Conservation (phyloP, 1,140 invertebrate species). For the Argopecten irradians region DNA sequence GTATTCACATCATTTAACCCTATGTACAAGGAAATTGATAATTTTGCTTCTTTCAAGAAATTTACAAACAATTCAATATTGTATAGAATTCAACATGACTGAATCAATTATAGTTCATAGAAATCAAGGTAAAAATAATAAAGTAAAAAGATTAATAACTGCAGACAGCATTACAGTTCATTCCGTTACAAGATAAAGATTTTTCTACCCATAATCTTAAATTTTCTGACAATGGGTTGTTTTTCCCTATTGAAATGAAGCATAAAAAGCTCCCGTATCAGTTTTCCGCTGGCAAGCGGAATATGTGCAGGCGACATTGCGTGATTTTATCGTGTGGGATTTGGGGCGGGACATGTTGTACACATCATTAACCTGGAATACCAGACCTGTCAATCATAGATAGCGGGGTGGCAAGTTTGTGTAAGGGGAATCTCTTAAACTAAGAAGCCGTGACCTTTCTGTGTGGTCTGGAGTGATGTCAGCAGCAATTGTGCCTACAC, state of each 20-base stretch:
- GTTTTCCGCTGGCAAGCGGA: background rate
- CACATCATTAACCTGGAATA: background rate
- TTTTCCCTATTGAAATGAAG: slow-evolving; percentile 1
- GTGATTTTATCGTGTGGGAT: slow-evolving; percentile 3
- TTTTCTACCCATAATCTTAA: slow-evolving; percentile 11
- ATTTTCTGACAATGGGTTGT: background rate
- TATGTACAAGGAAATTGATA: background rate
- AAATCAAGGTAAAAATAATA: background rate
- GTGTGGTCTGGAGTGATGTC: background rate
- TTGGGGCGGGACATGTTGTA: slow-evolving; percentile 14
- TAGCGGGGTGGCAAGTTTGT: background rate
- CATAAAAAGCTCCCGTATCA: slow-evolving; percentile 1
- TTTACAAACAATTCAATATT: background rate
- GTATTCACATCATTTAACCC: background rate
- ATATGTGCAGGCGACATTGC: slow-evolving; percentile 3
- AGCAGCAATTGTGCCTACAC: background rate
- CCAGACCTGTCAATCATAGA: slow-evolving; percentile 4
- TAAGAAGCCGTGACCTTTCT: background rate
- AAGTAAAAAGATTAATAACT: background rate
- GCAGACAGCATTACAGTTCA: background rate
- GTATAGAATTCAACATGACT: background rate
- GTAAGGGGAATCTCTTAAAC: background rate
- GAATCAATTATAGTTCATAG: background rate
- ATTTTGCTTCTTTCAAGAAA: background rate
- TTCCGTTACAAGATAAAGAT: slow-evolving; percentile 18